Evolutionary conservation across 1,140 invertebrate genomes (phyloP), one percentile per base, ranked within the genome.

Genomic region (Arion vulgaris): DNA sequence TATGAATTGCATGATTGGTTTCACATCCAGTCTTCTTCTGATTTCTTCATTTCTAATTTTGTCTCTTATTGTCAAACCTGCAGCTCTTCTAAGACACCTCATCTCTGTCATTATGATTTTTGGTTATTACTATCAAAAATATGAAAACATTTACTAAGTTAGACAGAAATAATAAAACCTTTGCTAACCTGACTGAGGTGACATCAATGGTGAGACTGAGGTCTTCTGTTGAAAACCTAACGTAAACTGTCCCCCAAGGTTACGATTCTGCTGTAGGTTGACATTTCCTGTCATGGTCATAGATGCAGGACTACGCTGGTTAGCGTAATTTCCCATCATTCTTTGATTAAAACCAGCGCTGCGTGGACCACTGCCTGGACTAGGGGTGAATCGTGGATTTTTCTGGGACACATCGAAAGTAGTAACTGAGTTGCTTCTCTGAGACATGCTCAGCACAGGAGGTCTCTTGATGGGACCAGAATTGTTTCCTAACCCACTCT

Each of bases 241-340:
- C 5, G 57, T 49, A 34, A 82, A 85, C 81, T 86, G 85, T 7
- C 76, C 83, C 0, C 71, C 69, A 9, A 79, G 84, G 45, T 77
- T 80, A 1, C 84, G 71, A 77, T 71, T 83, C 68, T 81, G 80
- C 36, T 53, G 41, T n/a, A 57, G 5, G 32, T 17, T 49, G 38
- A 36, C 26, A 34, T 45, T 76, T 9, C 28, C 15, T 15, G n/a
- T 69, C 53, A 72, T 36, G 2, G 72, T 41, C 51, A 39, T 36
- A 39, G 83, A 80, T 7, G 83, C 88, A 0, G 90, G 89, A 66
- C 90, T 91, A 26, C 88, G 78, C 78, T 90, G 88, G 80, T 79
- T 87, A 26, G 86, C 82, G 71, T 87, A 87, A 5, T 84, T 86
- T 41, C 84, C 81, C 17, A 78, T 82, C 80, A 80, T 84, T 51